Evolutionary conservation across 2,113 vertebrate species (phyloP), one percentile per base, ranked within the genome.

Genomic region (Cynoglossus semilaevis): DNA sequence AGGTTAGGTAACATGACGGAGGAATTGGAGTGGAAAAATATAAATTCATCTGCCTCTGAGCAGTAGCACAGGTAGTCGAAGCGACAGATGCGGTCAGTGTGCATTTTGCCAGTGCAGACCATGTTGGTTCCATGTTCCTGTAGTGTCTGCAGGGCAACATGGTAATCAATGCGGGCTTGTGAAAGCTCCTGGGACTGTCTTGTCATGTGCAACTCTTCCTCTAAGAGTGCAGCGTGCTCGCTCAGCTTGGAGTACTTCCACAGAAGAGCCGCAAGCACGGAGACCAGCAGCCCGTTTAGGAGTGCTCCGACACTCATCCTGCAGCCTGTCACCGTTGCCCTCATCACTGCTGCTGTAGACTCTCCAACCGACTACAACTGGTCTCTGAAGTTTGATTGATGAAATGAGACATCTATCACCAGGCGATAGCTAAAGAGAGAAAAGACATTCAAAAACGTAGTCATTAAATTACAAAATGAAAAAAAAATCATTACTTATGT

Each of bases 61-160:
- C 93, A 93, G 87, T 98, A 99, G 88, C 97, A 99, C 66, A 99
- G 94, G 71, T 95, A 94, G 85, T 96, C 87, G 0, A 99, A 98
- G 86, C 94, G 94, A 86, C 97, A 99, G 81, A 99, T 73, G 34
- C 97, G 95, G 78, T 99, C 97, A 0, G 95, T 99, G 88, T 99
- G 97, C 82, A 98, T 97, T 84, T 94, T 94, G 45, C 97, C 95
- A 0, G 94, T 94, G 90, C 97, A 99, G 70, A 97, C 95, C 96
- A 98, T 98, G 66, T 88, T 91, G 5, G 97, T 98, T 47, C 97
- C 97, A 0, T 95, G 91, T 74, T 98, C 93, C 75, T 88, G 83
- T 43, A 99, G 93, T 0, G 88, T 84, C 79, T 91, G 92, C 62
- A 99, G 89, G 17, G 96, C 97, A 1, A 88, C 89, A 0, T 96